Percentiles rank a stretch among this genome's conserved stretches.
Conservation (phyloP, 2,888 invertebrate species). For the Callosobruchus maculatus region DNA sequence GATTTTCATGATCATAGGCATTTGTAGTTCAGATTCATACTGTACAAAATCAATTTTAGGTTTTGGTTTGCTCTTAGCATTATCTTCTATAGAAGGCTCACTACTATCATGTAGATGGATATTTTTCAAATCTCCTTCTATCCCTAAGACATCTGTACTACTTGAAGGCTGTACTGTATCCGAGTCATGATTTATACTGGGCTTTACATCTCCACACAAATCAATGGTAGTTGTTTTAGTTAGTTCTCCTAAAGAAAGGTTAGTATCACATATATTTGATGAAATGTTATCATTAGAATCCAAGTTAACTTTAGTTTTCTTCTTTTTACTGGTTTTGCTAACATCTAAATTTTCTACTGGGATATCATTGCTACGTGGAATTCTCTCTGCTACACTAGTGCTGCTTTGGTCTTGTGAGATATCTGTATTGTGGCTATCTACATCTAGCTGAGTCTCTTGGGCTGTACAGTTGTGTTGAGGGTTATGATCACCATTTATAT, state of each 20-base stretch:
- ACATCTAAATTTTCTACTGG: constrained; percentile 27
- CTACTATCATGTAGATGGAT: constrained; percentile 3
- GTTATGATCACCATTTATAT: constrained; percentile 25
- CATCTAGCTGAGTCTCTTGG: constrained; percentile 16
- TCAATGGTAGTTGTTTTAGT: constrained; percentile 12
- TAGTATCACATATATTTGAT: constrained; percentile 28
- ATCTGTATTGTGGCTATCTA: constrained; percentile 13
- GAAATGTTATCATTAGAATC: constrained; percentile 33
- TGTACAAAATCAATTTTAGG: constrained; percentile 58
- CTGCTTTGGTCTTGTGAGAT: constrained; percentile 24
- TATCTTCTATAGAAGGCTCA: constrained; percentile 2
- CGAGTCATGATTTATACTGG: not conserved
- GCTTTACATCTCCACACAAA: not conserved
- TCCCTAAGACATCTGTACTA: constrained; percentile 9
- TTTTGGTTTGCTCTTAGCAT: constrained; percentile 3
- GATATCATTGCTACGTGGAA: constrained; percentile 20
- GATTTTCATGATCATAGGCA: constrained; percentile 98
- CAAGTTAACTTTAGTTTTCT: constrained; percentile 25
- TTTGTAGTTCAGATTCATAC: constrained; percentile 94
- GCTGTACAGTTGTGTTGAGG: constrained; percentile 16
- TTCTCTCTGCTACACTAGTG: constrained; percentile 18
- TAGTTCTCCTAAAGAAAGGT: constrained; percentile 10
- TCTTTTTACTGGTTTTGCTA: constrained; percentile 27
- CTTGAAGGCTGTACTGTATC: constrained; percentile 5
- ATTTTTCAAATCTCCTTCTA: constrained; percentile 17